Conservation (phyloP, 2,797 vertebrate genomes). For the Cheirogaleus major region DNA sequence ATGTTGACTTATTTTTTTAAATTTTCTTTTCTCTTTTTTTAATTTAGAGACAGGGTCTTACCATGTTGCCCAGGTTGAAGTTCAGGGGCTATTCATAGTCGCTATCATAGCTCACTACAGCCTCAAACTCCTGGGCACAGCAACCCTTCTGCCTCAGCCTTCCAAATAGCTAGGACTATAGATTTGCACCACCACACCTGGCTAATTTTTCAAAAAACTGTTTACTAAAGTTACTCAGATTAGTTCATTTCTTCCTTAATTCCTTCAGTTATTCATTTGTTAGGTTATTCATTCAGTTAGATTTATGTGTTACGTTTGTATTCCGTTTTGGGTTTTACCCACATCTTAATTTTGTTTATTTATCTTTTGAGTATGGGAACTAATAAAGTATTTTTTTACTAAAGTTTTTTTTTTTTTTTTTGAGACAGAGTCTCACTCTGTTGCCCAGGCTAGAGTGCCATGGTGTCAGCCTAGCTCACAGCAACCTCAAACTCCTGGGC, state of each 20-base stretch:
- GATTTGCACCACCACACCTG: neutral
- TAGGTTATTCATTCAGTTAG: neutral
- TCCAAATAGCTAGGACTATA: neutral
- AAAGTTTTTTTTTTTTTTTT: too few relatives aligned
- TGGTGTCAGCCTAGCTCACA: too few relatives aligned
- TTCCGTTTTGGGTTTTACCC: neutral
- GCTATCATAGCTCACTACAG: too few relatives aligned
- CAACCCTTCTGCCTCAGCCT: neutral
- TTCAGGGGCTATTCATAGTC: too few relatives aligned
- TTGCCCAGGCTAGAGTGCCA: too few relatives aligned
- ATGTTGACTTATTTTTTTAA: neutral
- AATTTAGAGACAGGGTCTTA: neutral
- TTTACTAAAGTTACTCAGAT: neutral
- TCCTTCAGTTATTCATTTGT: neutral
- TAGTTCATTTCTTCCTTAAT: neutral
- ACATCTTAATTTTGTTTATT: neutral
- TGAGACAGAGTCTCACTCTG: too few relatives aligned
- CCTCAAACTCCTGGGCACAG: too few relatives aligned
- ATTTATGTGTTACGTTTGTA: neutral
- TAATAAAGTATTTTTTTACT: neutral
- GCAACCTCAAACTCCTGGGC: too few relatives aligned
- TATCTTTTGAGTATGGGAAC: neutral
- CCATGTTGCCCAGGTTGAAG: too few relatives aligned
- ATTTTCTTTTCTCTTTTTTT: neutral
- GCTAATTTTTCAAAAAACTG: neutral